Base-by-base conservation (phyloP, 2,888 invertebrate genomes). In the Neoitamus cyanurus region DNA sequence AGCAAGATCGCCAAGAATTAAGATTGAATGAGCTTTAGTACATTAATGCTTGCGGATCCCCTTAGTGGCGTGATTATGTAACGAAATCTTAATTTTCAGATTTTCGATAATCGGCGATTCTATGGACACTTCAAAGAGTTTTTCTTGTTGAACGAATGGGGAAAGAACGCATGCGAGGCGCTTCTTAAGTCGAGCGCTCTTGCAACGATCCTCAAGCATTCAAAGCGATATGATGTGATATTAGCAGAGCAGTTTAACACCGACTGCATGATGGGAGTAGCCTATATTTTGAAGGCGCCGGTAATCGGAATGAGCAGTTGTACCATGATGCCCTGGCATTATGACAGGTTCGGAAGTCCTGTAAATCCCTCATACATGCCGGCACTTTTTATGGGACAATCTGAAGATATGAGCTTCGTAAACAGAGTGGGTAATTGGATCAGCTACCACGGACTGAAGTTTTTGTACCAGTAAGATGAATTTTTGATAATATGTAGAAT, bases 161-260 rank as follows among this genome's bases (percentile, higher is more conserved):
- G 90, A 3, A 88, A 88, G 30, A 86, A 88, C 20, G 87, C 90
- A 0, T 92, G 92, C 87, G 90, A 91, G 85, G 68, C 85, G 5
- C 89, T 89, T 0, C 87, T 91, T 0, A 88, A 88, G 48, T 91
- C 92, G 3, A 88, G 90, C 20, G 90, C 90, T 0, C 85, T 92
- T 34, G 89, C 90, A 13, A 87, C 90, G 85, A 89, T 92, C 30
- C 85, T 92, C 4, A 90, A 89, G 25, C 87, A 88, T 1, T 91
- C 92, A 86, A 90, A 91, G 2, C 93, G 93, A 75, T 95, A 93
- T 88, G 95, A 96, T 89, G 89, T 96, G 0, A 92, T 95, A 5
- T 89, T 96, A 0, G 91, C 94, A 83, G 96, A 96, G 90, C 93
- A 93, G 84, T 96, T 96, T 88, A 95, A 95, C 87, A 93, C 93